Evolutionary conservation across 2,797 vertebrate genomes (phyloP).

Genomic region (Xenopus petersii): DNA sequence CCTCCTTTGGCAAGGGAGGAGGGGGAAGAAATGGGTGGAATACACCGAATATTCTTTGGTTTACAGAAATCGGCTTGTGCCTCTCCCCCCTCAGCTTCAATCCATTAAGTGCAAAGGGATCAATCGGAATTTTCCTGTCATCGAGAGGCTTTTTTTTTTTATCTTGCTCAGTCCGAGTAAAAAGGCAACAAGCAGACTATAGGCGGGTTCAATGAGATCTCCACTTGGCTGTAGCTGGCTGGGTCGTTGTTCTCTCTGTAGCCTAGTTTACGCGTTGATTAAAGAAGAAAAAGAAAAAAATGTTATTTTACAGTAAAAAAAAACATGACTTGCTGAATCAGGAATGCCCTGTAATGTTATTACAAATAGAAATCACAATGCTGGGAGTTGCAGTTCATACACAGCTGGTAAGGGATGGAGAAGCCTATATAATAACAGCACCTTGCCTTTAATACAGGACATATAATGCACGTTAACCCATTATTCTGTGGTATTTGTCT

Average conservation of each 20-base stretch:
- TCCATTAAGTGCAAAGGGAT: slow-evolving; percentile 34
- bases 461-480: no score
- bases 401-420: no score
- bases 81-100: slow-evolving; percentile 20
- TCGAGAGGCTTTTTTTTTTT: slow-evolving; percentile 10
- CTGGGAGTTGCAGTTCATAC: no score
- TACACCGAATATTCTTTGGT: slow-evolving; percentile 41
- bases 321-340: neutral
- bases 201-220: neutral
- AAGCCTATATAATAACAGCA: no score
- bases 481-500: no score
- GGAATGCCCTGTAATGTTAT: no score
- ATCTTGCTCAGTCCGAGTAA: neutral
- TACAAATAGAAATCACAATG: no score
- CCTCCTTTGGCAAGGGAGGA: slow-evolving; percentile 8
- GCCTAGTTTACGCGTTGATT: slow-evolving; percentile 69
- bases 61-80: slow-evolving; percentile 15
- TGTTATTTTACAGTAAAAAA: slow-evolving; percentile 49
- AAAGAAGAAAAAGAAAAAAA: slow-evolving; percentile 33
- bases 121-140: slow-evolving; percentile 26
- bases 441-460: no score
- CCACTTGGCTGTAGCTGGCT: slow-evolving; percentile 10
- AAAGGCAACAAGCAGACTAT: neutral
- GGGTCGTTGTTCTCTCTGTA: slow-evolving; percentile 32
- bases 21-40: slow-evolving; percentile 14